These are phyloP conservation scores for Ataeniobius toweri DNA, from an alignment of 2,797 vertebrate species.

Conservation along the genomic window DNA sequence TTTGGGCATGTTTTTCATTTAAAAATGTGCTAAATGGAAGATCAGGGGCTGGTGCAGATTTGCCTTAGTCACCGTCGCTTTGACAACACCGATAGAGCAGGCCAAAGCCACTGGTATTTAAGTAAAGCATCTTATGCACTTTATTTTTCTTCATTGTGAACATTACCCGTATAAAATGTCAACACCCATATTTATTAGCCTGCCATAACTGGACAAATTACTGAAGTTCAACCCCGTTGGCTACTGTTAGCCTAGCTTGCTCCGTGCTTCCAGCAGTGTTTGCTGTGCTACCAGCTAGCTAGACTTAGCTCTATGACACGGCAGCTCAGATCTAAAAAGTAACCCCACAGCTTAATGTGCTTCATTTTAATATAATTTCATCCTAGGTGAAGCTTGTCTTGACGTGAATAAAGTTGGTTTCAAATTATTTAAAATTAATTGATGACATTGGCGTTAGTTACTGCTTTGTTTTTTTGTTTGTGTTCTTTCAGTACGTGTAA, in stretches of 20 bases:
- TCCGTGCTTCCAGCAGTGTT: not conserved
- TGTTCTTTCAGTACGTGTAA: not conserved
- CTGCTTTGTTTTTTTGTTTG: not conserved
- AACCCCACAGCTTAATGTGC: not conserved
- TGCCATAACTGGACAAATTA: not conserved
- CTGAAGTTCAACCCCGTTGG: not conserved
- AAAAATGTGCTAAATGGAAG: slow-evolving; percentile 6
- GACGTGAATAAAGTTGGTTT: not conserved
- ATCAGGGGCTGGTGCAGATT: slow-evolving; percentile 42
- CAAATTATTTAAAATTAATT: not conserved
- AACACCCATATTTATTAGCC: fast-evolving
- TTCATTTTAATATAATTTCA: not conserved
- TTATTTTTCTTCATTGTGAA: fast-evolving
- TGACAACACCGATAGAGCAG: slow-evolving; percentile 64
- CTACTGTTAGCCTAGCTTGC: slow-evolving; percentile 24
- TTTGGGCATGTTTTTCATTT: slow-evolving; percentile 12
- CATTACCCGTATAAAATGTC: fast-evolving
- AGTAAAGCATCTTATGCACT: fast-evolving
- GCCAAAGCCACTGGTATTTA: slow-evolving; percentile 37
- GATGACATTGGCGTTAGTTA: not conserved
- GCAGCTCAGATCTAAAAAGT: not conserved
- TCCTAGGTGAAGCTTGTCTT: not conserved
- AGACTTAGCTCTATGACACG: slow-evolving; percentile 8
- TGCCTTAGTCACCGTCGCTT: slow-evolving; percentile 84
- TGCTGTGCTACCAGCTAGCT: not conserved